A percentile compares a stretch with the other conserved stretches of the same genome.
phyloP scores from a whole-genome alignment of 2,113 vertebrate species.

The Amphilophus citrinellus region DNA sequence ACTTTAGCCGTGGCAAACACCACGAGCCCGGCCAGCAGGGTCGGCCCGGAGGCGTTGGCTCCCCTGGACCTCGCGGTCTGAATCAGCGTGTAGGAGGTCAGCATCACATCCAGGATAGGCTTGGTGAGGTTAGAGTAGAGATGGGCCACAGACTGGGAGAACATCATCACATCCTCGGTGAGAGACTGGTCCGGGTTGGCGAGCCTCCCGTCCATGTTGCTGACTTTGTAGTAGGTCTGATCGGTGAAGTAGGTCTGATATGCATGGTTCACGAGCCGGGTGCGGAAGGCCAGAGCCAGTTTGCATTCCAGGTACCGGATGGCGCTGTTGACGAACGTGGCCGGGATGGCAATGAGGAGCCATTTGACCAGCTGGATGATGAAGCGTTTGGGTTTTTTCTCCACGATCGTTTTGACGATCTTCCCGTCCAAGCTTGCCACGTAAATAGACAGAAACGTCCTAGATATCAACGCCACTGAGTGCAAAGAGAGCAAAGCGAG shows the following conservation, averaged over 20 bases:
- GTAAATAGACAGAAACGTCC: constrained; percentile 98
- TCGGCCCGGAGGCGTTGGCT: constrained; percentile 91
- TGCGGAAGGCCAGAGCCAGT: constrained; percentile 94
- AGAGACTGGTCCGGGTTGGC: constrained; percentile 98
- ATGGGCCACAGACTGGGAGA: constrained; percentile 95
- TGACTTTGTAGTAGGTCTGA: constrained; percentile 96
- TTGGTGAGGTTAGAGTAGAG: constrained; percentile 99
- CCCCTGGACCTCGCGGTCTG: constrained; percentile 90
- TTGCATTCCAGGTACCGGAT: constrained; percentile 97
- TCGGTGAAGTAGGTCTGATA: constrained; percentile 94
- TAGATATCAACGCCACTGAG: constrained; percentile 92
- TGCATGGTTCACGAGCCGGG: constrained; percentile 91
- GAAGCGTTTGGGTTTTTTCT: constrained; percentile 90
- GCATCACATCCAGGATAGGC: constrained; percentile 94
- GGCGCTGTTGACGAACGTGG: constrained; percentile 98
- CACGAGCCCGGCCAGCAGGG: constrained; percentile 91
- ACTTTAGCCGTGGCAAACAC: constrained; percentile 94
- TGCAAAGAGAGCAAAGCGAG: constrained; percentile 92
- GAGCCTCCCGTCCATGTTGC: constrained; percentile 95
- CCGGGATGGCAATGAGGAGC: constrained; percentile 96
- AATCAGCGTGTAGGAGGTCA: constrained; percentile 97
- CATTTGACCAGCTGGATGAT: constrained; percentile 90
- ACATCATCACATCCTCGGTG: constrained; percentile 97
- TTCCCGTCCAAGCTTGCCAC: constrained; percentile 95
- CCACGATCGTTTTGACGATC: constrained; percentile 97